Conservation (phyloP, 2,888 invertebrate species). For the Actias luna region DNA sequence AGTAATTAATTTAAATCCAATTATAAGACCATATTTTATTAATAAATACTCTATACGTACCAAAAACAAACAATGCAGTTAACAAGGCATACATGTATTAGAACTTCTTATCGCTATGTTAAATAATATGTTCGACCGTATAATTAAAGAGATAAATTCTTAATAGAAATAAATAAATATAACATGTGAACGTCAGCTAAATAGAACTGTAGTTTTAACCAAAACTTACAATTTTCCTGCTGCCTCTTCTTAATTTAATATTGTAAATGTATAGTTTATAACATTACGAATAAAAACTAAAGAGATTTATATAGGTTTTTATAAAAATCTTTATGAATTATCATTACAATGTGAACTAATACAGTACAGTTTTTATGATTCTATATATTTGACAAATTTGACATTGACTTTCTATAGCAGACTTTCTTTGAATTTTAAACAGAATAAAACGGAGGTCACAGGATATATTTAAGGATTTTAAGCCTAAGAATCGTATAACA, state of each 20-base stretch:
- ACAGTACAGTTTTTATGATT: constrained; percentile 1
- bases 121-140: constrained; percentile 1
- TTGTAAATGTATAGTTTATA: background rate
- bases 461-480: background rate
- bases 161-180: constrained; percentile 15
- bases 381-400: constrained; percentile 14
- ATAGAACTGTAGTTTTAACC: constrained; percentile 35
- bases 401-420: constrained; percentile 20
- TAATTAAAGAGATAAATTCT: background rate
- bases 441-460: background rate
- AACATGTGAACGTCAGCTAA: constrained; percentile 51
- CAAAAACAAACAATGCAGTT: background rate
- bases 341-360: background rate
- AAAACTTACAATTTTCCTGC: constrained; percentile 32
- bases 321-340: background rate
- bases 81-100: background rate
- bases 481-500: background rate
- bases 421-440: background rate
- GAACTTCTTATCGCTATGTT: background rate
- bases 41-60: background rate
- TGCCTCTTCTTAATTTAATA: background rate
- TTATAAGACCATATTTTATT: background rate
- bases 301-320: background rate
- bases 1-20: background rate
- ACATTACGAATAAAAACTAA: background rate